Conservation (phyloP, 2,797 vertebrate genomes). For the Clarias fuscus region DNA sequence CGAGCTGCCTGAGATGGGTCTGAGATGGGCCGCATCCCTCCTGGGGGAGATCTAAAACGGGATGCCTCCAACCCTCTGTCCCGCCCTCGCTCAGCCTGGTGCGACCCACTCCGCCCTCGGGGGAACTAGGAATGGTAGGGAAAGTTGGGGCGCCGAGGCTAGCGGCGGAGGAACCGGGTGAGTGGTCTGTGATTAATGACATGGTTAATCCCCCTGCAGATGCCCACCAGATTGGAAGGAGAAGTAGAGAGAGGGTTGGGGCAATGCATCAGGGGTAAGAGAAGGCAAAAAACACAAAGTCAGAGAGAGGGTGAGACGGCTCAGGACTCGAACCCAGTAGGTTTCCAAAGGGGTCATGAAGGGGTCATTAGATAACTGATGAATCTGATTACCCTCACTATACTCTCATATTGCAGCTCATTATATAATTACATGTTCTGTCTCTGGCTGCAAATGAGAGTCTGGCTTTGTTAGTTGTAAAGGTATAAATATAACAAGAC, state of each 20-base stretch:
- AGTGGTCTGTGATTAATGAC: slow-evolving; percentile 75
- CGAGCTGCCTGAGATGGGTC: slow-evolving; percentile 57
- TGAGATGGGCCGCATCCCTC: slow-evolving; percentile 56
- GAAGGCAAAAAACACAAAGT: background rate
- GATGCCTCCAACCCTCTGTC: slow-evolving; percentile 58
- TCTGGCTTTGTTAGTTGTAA: background rate
- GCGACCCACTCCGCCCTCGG: slow-evolving; percentile 56
- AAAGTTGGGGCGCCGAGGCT: slow-evolving; percentile 56
- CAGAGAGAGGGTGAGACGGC: background rate
- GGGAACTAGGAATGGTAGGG: slow-evolving; percentile 59
- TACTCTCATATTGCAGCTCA: slow-evolving; percentile 53
- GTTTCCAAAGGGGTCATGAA: slow-evolving; percentile 8
- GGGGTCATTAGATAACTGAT: slow-evolving; percentile 66
- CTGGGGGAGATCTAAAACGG: slow-evolving; percentile 51
- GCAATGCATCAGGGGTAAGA: slow-evolving; percentile 16
- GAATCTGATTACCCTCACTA: slow-evolving; percentile 53
- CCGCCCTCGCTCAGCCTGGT: slow-evolving; percentile 47
- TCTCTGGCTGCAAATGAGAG: slow-evolving; percentile 1
- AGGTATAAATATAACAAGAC: background rate
- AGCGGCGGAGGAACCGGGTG: slow-evolving; percentile 50
- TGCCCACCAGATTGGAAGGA: slow-evolving; percentile 77
- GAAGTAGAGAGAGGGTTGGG: slow-evolving; percentile 62
- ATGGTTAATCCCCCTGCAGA: slow-evolving; percentile 74
- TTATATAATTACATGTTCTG: slow-evolving; percentile 37
- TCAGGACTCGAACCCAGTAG: slow-evolving; percentile 42